phyloP scores from a whole-genome alignment of 2,797 vertebrate genomes.

The Mastacembelus armatus region DNA sequence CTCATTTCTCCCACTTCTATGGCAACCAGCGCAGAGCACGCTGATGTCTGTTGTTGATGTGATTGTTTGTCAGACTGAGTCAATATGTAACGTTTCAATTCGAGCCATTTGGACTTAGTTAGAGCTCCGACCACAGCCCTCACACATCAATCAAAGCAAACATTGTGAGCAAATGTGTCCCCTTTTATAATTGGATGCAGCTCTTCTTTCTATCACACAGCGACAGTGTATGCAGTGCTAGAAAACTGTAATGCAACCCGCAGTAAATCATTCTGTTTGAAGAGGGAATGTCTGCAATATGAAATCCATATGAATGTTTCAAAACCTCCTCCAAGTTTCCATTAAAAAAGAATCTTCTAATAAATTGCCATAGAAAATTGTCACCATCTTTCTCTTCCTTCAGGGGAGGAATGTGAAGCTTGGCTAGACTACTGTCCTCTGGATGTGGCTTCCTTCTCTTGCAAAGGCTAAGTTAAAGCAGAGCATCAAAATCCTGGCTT shows the following conservation, averaged over 20 bases:
- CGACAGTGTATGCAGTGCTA: slow-evolving; percentile 60
- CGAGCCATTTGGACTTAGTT: slow-evolving; percentile 75
- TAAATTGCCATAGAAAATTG: slow-evolving; percentile 63
- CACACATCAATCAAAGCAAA: slow-evolving; percentile 75
- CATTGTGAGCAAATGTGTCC: slow-evolving; percentile 76
- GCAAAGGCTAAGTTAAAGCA: slow-evolving; percentile 67
- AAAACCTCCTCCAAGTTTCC: slow-evolving; percentile 74
- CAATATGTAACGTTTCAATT: slow-evolving; percentile 79
- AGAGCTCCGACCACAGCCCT: slow-evolving; percentile 65
- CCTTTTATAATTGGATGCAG: slow-evolving; percentile 76
- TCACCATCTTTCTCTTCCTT: slow-evolving; percentile 59
- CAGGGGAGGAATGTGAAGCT: slow-evolving; percentile 31
- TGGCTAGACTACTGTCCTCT: slow-evolving; percentile 58
- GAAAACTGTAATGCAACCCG: slow-evolving; percentile 68
- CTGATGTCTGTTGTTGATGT: slow-evolving; percentile 63
- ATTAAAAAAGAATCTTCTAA: slow-evolving; percentile 50
- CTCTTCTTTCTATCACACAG: slow-evolving; percentile 51
- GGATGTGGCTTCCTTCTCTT: slow-evolving; percentile 50
- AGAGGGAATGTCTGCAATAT: slow-evolving; percentile 71
- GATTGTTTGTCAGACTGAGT: slow-evolving; percentile 77
- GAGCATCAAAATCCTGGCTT: slow-evolving; percentile 73
- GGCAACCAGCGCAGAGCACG: slow-evolving; percentile 39
- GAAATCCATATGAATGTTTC: slow-evolving; percentile 78
- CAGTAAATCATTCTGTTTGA: slow-evolving; percentile 78
- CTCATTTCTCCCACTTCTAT: slow-evolving; percentile 42